Conservation (phyloP, 2,797 vertebrate genomes). For the Leptodactylus fallax region DNA sequence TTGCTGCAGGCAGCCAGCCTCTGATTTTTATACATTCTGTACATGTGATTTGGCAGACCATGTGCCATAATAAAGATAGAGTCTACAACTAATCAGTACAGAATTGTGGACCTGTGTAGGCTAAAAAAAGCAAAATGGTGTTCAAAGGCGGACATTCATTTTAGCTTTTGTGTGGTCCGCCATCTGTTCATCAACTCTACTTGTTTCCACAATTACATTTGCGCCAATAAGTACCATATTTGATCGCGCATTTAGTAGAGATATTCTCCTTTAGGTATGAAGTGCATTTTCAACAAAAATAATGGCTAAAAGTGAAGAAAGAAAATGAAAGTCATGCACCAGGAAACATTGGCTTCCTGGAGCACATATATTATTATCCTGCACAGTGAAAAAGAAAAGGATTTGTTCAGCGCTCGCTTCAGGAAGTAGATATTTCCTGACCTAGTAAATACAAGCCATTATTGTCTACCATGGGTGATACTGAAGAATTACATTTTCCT, state of each 20-base stretch:
- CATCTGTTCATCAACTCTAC: not conserved
- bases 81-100: no score
- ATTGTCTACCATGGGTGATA: not conserved
- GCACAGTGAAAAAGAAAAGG: not conserved
- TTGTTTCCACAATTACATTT: not conserved
- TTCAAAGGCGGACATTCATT: no score
- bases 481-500: not conserved
- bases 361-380: not conserved
- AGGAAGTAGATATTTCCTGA: conserved; percentile 40
- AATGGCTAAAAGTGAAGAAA: not conserved
- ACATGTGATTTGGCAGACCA: no score
- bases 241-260: no score
- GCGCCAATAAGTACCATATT: not conserved
- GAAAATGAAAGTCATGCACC: not conserved
- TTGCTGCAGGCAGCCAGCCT: no score
- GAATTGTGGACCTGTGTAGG: no score
- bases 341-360: conserved; percentile 29
- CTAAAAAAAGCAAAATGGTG: no score
- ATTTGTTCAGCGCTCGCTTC: not conserved
- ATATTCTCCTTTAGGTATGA: not conserved
- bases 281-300: not conserved
- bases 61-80: no score
- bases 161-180: no score
- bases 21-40: no score
- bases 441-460: not conserved